A percentile compares a stretch with the other conserved stretches of the same genome.
phyloP scores from a whole-genome alignment of 1,140 invertebrate genomes.

The Drosophila hydei region DNA sequence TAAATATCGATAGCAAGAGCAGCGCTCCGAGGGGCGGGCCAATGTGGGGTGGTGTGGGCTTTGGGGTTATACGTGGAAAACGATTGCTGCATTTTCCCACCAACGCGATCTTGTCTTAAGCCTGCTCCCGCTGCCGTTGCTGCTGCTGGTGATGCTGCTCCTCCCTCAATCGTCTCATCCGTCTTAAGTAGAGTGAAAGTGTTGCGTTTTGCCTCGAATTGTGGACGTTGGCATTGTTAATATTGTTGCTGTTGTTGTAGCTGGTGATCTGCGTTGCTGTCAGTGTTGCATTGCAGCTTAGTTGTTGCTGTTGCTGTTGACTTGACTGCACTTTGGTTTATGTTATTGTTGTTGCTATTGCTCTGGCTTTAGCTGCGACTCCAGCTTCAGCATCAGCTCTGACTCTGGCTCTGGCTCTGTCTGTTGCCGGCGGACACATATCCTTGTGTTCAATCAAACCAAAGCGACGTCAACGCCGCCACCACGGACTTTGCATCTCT shows the following conservation, averaged over 20 bases:
- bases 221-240: constrained; percentile 53
- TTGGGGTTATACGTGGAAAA: constrained; percentile 42
- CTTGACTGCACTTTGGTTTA: constrained; percentile 60
- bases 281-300: constrained; percentile 26
- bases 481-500: constrained; percentile 8
- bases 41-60: background rate
- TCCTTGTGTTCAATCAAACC: constrained; percentile 83
- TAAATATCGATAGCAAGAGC: constrained; percentile 34
- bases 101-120: constrained; percentile 73
- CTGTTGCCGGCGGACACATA: constrained; percentile 71
- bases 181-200: constrained; percentile 83
- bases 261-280: constrained; percentile 41
- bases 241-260: constrained; percentile 53
- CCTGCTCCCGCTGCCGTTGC: constrained; percentile 32
- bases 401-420: background rate
- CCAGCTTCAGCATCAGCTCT: background rate
- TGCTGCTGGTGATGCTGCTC: constrained; percentile 39
- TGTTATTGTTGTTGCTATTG: constrained; percentile 54
- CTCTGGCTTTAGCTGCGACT: constrained; percentile 20
- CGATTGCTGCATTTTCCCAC: constrained; percentile 73
- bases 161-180: constrained; percentile 59
- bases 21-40: background rate
- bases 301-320: constrained; percentile 20
- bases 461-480: constrained; percentile 73
- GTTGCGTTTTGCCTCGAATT: constrained; percentile 78